A percentile compares a stretch with the other conserved stretches of the same genome.
Conservation (phyloP, 30 jellyfish, hydroid and myxozoan genomes). For the Aurelia sp. region DNA sequence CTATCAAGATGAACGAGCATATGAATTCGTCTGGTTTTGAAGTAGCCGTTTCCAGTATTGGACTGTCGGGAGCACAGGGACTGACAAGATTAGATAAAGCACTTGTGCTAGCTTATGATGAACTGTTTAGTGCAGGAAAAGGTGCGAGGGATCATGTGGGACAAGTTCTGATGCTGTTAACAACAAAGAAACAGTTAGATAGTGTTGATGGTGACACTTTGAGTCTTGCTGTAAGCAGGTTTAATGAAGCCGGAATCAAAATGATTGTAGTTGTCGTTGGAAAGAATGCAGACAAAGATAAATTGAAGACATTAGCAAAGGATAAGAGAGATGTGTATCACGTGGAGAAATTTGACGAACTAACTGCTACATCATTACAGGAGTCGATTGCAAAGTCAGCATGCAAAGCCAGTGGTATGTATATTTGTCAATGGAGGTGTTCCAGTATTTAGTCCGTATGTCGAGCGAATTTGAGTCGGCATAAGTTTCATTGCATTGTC, state of each 20-base stretch:
- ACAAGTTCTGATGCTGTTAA: constrained; percentile 46
- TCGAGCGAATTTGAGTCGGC: too few species aligned
- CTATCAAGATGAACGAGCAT: constrained; percentile 42
- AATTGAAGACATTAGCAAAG: not conserved
- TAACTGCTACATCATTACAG: not conserved
- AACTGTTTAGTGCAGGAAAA: constrained; percentile 28
- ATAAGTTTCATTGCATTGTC: too few species aligned
- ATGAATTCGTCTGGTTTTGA: constrained; percentile 5
- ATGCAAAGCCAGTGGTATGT: constrained; percentile 60
- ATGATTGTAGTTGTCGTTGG: constrained; percentile 55
- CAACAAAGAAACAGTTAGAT: constrained; percentile 36
- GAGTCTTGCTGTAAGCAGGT: constrained; percentile 24
- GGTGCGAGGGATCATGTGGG: constrained; percentile 65
- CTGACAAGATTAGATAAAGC: constrained; percentile 41
- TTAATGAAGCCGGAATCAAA: constrained; percentile 64
- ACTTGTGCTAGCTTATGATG: constrained; percentile 33
- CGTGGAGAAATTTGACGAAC: constrained; percentile 47
- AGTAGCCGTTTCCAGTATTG: constrained; percentile 30
- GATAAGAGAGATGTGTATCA: constrained; percentile 14
- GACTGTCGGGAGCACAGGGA: constrained; percentile 8
- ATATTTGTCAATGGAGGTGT: not conserved
- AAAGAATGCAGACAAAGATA: constrained; percentile 21
- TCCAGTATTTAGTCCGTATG: not conserved
- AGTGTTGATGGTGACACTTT: constrained; percentile 27
- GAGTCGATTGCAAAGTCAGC: constrained; percentile 32